These are phyloP conservation scores for Pediacus dermestoides DNA, from an alignment of 2,888 invertebrate species.

Conservation along the genomic window DNA sequence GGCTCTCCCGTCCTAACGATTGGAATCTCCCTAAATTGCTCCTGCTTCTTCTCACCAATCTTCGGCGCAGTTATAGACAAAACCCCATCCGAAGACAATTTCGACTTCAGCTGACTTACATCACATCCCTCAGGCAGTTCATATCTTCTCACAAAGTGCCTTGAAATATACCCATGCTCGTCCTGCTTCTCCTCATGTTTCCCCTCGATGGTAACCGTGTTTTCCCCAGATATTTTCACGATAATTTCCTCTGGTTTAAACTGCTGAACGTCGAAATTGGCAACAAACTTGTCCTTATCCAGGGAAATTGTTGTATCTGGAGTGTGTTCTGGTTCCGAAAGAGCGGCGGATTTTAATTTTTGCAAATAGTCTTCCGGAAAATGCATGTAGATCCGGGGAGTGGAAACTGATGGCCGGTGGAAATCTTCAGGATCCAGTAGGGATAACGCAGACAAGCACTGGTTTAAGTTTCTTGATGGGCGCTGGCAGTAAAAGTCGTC, in stretches of 20 bases:
- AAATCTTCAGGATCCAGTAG: no score
- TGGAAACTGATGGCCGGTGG: no score
- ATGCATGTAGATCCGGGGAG: no score
- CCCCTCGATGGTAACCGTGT: slow-evolving; percentile 1
- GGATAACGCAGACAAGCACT: no score
- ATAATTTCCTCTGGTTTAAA: slow-evolving; percentile 5
- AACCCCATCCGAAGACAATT: slow-evolving; percentile 5
- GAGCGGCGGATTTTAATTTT: background rate
- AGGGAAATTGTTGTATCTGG: background rate
- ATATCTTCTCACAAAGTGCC: slow-evolving; percentile 4
- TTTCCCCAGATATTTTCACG: background rate
- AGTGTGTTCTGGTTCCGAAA: no score
- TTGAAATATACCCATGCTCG: slow-evolving; percentile 1
- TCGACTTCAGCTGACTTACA: background rate
- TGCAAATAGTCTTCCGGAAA: background rate
- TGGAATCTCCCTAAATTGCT: background rate
- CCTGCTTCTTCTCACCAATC: background rate
- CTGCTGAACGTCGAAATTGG: background rate
- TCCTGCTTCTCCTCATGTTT: slow-evolving; percentile 6
- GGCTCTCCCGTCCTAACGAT: background rate
- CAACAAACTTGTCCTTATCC: slow-evolving; percentile 2
- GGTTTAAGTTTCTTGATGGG: no score
- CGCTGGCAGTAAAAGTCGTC: no score
- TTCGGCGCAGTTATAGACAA: slow-evolving; percentile 2
- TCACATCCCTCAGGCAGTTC: slow-evolving; percentile 2